Percentiles rank a stretch among this genome's conserved stretches.
Evolutionary conservation across 2,113 vertebrate genomes (phyloP).

Genomic region (Prochilodus magdalenae): DNA sequence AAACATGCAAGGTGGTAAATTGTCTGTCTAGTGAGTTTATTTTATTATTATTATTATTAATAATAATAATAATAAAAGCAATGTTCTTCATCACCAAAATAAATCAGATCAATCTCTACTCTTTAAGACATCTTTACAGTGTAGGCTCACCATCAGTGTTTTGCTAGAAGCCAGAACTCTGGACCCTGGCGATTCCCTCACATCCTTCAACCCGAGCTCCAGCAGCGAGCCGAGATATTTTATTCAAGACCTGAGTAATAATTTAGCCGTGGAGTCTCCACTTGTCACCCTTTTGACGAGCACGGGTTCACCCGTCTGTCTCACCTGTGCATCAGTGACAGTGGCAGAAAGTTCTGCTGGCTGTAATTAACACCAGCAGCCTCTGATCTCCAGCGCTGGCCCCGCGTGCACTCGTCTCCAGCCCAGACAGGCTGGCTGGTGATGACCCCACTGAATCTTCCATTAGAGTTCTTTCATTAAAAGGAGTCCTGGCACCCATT

Average conservation of each 20-base stretch:
- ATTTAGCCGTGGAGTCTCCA: slow-evolving; percentile 11
- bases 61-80: too few species aligned
- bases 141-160: too few species aligned
- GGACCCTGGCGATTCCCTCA: not conserved
- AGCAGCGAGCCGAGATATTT: not conserved
- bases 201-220: not conserved
- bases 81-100: too few species aligned
- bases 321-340: slow-evolving; percentile 4
- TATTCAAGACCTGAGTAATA: slow-evolving; percentile 22
- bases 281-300: not conserved
- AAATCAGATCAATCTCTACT: too few species aligned
- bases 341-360: not conserved
- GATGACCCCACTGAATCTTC: not conserved
- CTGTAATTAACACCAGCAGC: slow-evolving; percentile 29
- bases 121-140: too few species aligned
- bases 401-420: not conserved
- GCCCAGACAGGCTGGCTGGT: not conserved
- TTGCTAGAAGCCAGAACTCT: not conserved
- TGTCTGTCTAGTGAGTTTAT: too few species aligned
- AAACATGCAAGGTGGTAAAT: too few species aligned
- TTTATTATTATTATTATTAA: too few species aligned
- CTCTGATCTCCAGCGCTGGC: not conserved
- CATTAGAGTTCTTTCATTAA: not conserved
- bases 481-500: not conserved
- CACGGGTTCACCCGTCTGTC: slow-evolving; percentile 7